Evolutionary conservation across 2,797 vertebrate species (phyloP).

Genomic region (Malurus leucopterus): DNA sequence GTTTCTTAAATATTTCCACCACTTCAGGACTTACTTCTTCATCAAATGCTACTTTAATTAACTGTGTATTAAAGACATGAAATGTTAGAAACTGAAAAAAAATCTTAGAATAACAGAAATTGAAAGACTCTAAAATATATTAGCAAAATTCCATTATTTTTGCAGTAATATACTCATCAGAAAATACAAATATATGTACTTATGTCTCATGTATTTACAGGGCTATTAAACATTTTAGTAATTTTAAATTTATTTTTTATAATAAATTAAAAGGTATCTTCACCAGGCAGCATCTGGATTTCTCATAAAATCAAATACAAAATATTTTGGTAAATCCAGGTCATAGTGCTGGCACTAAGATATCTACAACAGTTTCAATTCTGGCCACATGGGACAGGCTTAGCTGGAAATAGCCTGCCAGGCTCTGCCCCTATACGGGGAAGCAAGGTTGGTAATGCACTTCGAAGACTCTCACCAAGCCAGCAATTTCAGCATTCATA

Average conservation of each 20-base stretch:
- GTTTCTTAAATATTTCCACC: slow-evolving; percentile 96
- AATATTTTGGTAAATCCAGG: slow-evolving; percentile 16
- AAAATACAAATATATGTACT: not conserved
- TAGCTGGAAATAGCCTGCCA: not conserved
- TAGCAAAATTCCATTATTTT: not conserved
- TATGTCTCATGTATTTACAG: not conserved
- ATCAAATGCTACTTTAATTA: slow-evolving; percentile 97
- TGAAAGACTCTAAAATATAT: not conserved
- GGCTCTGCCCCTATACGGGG: not conserved
- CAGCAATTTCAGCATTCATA: not conserved
- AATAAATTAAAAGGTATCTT: not conserved
- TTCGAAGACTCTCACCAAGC: not conserved
- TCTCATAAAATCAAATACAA: not conserved
- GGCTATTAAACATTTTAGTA: not conserved
- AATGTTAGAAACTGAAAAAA: not conserved
- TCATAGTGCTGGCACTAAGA: not conserved
- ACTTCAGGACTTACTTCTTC: slow-evolving; percentile 96
- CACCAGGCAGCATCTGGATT: slow-evolving; percentile 1
- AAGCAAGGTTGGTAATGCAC: not conserved
- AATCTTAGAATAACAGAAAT: not conserved
- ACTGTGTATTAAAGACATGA: slow-evolving; percentile 70
- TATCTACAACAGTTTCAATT: not conserved
- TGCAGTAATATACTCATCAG: not conserved
- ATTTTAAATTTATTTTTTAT: not conserved
- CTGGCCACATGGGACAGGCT: not conserved